Conservation (phyloP, 2,113 vertebrate genomes). For the Oncorhynchus kisutch region DNA sequence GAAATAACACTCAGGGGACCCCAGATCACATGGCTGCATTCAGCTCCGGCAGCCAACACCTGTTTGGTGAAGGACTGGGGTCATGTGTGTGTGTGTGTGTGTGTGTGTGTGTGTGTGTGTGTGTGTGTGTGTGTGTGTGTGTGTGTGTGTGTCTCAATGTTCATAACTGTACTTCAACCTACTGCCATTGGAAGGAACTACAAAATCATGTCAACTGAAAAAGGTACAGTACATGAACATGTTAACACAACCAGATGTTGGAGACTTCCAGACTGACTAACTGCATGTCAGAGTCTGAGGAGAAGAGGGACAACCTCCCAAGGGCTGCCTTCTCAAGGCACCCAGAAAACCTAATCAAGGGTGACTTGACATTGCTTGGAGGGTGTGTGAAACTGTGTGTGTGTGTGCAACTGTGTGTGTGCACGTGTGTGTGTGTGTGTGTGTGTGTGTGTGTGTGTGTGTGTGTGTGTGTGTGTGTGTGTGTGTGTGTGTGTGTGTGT, state of each 20-base stretch:
- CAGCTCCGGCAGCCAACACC: not conserved
- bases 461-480: slow-evolving; percentile 2
- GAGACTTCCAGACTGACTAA: not conserved
- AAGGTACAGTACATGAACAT: not conserved
- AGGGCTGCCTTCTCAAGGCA: slow-evolving; percentile 38
- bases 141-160: not conserved
- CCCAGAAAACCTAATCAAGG: slow-evolving; percentile 59
- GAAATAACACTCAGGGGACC: not conserved
- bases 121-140: not conserved
- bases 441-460: slow-evolving; percentile 15
- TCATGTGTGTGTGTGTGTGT: not conserved
- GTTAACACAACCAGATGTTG: not conserved
- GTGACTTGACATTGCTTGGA: slow-evolving; percentile 68
- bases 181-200: too few species aligned
- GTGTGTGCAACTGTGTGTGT: slow-evolving; percentile 5
- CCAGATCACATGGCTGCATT: not conserved
- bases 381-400: slow-evolving; percentile 34
- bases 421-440: slow-evolving; percentile 17
- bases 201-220: not conserved
- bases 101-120: slow-evolving; percentile 5
- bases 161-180: not conserved
- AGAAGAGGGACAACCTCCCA: not conserved
- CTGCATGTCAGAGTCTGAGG: not conserved
- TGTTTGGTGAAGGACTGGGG: not conserved
- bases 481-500: not conserved